Evolutionary conservation across 2,888 invertebrate genomes (phyloP), one percentile per base, ranked within the genome.

Genomic region (Polydesmus complanatus): DNA sequence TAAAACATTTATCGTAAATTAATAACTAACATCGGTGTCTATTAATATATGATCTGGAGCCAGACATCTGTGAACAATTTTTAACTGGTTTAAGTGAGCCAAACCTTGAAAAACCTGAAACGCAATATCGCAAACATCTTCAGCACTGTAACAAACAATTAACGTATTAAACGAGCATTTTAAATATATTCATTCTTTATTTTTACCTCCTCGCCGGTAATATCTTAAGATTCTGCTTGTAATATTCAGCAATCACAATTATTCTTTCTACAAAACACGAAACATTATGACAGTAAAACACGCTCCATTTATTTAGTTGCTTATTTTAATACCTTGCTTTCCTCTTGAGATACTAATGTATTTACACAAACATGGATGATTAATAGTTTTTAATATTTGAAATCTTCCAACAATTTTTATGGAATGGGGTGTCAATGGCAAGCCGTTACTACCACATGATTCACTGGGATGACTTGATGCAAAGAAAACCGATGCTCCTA

Each of bases 381-480:
- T 78, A 58, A 92, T 76, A 0, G 83, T 83, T 70, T 88, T 85
- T 19, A 96, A 77, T 63, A 81, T 78, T 72, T 94, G 93, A 26
- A 94, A 88, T 69, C 84, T 80, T 5, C 96, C 95, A 61, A 92
- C 79, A 70, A 97, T 93, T 61, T 90, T 88, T 64, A 96, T 92
- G 0, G 95, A 94, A 75, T 96, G 95, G 1, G 96, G 95, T 1
- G 96, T 96, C 22, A 96, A 77, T 0, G 97, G 97, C 55, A 97
- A 77, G 1, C 97, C 96, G 77, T 97, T 97, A 66, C 89, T 90
- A 11, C 95, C 95, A 74, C 95, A 96, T 58, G 85, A 83, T 73
- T 93, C 92, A 27, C 86, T 85, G 14, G 89, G 88, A 73, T 94
- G 92, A 69, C 85, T 83, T 70, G 85, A 86, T 0, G 94, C 94